Conservation (phyloP, 2,113 vertebrate species). For the Leucopsar rothschildi region DNA sequence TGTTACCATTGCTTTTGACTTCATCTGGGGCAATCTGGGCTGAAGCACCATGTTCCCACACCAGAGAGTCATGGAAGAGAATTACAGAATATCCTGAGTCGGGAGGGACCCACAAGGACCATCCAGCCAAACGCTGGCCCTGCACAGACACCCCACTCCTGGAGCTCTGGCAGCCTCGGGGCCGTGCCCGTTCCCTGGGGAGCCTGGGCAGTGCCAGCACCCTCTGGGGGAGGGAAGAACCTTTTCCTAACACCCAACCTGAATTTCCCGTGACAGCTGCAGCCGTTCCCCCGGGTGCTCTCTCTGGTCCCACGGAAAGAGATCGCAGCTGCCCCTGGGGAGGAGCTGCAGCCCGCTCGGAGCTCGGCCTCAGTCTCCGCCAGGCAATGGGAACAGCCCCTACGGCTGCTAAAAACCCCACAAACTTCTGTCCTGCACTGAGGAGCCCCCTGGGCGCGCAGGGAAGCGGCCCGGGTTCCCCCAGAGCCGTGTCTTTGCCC, state of each 20-base stretch:
- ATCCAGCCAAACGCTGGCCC: accelerated
- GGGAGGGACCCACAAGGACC: neutral
- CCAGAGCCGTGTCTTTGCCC: neutral
- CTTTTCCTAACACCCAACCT: neutral
- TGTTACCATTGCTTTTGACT: neutral
- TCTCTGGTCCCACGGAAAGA: neutral
- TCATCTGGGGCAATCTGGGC: neutral
- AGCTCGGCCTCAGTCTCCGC: neutral
- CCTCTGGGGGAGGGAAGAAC: too few relatives aligned
- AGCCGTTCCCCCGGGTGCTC: neutral
- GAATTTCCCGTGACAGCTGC: neutral
- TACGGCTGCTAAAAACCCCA: neutral
- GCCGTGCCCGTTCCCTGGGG: neutral
- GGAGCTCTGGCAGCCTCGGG: neutral
- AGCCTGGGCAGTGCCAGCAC: neutral
- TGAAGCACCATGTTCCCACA: neutral
- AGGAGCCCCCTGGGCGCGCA: accelerated
- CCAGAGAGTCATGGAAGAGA: neutral
- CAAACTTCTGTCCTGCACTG: accelerated
- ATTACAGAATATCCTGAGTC: neutral
- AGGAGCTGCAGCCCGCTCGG: neutral
- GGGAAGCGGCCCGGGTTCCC: accelerated
- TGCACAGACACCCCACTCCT: neutral
- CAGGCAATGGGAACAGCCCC: too few relatives aligned
- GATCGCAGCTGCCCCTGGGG: neutral